These are phyloP conservation scores for Eudemis profundana DNA, from an alignment of 2,888 invertebrate species.

Conservation along the genomic window DNA sequence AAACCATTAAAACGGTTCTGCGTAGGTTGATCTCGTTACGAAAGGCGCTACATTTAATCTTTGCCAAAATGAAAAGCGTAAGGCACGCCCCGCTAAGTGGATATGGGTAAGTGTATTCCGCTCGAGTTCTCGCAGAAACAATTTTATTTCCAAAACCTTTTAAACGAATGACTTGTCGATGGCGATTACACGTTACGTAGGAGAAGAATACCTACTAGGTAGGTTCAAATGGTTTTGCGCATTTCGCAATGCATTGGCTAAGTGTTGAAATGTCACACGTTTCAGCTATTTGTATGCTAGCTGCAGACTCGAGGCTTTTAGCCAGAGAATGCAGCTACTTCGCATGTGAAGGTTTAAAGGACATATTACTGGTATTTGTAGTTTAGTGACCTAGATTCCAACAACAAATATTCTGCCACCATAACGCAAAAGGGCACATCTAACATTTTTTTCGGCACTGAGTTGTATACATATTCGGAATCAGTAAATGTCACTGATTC, in stretches of 20 bases:
- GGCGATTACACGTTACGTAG: constrained; percentile 55
- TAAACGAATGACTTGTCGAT: constrained; percentile 53
- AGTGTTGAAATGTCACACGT: constrained; percentile 37
- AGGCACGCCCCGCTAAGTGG: constrained; percentile 29
- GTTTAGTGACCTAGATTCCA: constrained; percentile 14
- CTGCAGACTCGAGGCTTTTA: constrained; percentile 60
- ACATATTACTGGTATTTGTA: constrained; percentile 5
- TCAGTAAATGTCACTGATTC: too few relatives aligned
- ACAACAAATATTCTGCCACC: too few relatives aligned
- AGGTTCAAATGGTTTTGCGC: constrained; percentile 14
- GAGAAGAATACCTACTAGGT: constrained; percentile 46
- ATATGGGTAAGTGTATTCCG: constrained; percentile 38
- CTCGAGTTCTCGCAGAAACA: constrained; percentile 46
- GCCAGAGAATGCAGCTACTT: constrained; percentile 50
- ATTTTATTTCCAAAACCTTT: constrained; percentile 58
- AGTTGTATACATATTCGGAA: too few relatives aligned
- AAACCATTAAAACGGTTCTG: constrained; percentile 1
- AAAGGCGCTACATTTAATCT: constrained; percentile 38
- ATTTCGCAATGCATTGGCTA: constrained; percentile 23
- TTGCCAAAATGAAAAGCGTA: constrained; percentile 37
- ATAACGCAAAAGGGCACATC: too few relatives aligned
- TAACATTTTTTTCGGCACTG: too few relatives aligned
- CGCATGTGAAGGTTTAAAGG: neutral
- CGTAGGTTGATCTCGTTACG: constrained; percentile 15
- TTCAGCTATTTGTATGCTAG: constrained; percentile 58